Conservation (phyloP, 2,113 vertebrate genomes). For the Hypocryptadius cinnamomeus region DNA sequence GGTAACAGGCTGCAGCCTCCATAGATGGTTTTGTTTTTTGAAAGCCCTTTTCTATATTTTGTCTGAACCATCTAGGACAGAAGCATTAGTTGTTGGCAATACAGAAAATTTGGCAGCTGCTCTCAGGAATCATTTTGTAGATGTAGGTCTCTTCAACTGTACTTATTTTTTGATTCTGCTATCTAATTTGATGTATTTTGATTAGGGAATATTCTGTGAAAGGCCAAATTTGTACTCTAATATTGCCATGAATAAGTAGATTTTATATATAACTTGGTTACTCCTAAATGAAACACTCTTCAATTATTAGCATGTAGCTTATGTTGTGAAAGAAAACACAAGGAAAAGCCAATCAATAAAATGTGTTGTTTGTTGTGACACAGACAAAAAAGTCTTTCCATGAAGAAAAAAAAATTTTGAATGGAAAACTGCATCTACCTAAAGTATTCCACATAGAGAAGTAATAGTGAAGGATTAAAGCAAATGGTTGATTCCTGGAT, state of each 20-base stretch:
- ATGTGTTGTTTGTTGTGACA: background rate
- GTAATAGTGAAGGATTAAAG: background rate
- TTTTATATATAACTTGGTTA: background rate
- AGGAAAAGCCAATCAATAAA: background rate
- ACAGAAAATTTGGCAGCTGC: background rate
- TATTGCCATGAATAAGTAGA: background rate
- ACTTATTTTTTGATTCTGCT: background rate
- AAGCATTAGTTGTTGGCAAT: background rate
- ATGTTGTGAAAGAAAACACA: background rate
- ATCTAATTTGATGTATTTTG: background rate
- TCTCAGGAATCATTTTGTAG: background rate
- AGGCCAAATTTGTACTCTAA: background rate
- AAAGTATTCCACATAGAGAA: background rate
- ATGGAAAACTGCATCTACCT: background rate
- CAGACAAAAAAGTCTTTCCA: background rate
- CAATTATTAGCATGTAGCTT: background rate
- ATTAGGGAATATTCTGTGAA: background rate
- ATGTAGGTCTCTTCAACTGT: background rate
- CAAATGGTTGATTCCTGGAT: background rate
- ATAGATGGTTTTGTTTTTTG: background rate
- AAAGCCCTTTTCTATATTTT: background rate
- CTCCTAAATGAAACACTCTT: background rate
- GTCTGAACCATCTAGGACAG: background rate
- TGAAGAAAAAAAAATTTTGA: background rate
- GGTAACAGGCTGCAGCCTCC: background rate